Base-by-base conservation (phyloP, 2,888 invertebrate genomes). In the Eristalis intricaria region DNA sequence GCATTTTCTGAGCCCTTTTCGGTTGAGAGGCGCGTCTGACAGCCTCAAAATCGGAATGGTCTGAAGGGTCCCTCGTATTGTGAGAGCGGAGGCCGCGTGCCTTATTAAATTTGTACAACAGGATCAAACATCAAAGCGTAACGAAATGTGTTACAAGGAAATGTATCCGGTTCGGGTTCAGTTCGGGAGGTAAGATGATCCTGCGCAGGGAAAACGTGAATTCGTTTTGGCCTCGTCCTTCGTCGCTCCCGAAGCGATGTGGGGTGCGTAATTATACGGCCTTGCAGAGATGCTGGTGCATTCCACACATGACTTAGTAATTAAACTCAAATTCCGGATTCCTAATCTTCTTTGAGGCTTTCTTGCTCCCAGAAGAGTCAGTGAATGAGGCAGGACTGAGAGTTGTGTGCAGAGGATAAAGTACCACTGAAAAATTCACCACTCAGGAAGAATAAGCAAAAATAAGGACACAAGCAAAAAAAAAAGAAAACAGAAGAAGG, bases 41-140 rank as follows among this genome's bases (percentile, higher is more conserved):
- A 66, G 32, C 32, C 26, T 60, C 74, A 56, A 68, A 64, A 64
- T 64, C 29, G 29, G 35, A 29, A 35, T 23, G 73, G 74, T 23
- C 63, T 63, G 63, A 60, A 71, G 50, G 75, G 56, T 76, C 81
- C 60, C 76, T 70, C 43, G 26, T 23, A 68, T 10, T 64, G 60
- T 71, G 66, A 84, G 83, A 87, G 84, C 79, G 75, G 61, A 79
- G 68, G 76, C 75, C 66, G 87, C 84, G 84, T 87, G 87, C 79
- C 79, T 87, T 87, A 87, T 87, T 87, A 87, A 87, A 79, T 87
- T 84, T 87, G 84, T 84, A 87, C 79, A 84, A 60, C 79, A 76
- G 87, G 79, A 87, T 87, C 87, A 85, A 85, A 85, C 85, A 85
- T 82, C 85, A 87, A 87, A 87, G 84, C 65, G 66, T 50, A 79